Evolutionary conservation across 1,140 invertebrate genomes (phyloP).

Genomic region (Drosophila albomicans): DNA sequence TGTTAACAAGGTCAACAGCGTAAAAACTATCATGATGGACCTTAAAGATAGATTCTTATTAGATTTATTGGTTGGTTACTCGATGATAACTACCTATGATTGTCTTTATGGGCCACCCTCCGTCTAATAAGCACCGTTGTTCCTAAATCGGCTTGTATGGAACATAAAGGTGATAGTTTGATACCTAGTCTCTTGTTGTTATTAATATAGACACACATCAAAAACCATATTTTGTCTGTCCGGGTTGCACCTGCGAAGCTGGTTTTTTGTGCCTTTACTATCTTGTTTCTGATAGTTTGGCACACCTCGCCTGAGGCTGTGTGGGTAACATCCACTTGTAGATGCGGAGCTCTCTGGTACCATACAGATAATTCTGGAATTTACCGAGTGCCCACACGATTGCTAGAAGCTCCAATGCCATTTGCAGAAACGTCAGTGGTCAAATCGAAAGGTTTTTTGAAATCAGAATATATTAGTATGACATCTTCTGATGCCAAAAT

Average conservation of each 20-base stretch:
- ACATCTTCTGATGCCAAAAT: no score
- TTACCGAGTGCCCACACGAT: conserved; percentile 1
- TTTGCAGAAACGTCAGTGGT: conserved; percentile 39
- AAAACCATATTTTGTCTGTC: no score
- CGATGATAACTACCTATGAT: not conserved
- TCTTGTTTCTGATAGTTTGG: not conserved
- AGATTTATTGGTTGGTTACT: not conserved
- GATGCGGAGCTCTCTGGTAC: not conserved
- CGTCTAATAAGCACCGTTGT: no score
- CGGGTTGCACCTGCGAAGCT: not conserved
- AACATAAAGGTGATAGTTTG: no score
- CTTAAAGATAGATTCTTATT: not conserved
- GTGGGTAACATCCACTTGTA: not conserved
- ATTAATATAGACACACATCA: not conserved
- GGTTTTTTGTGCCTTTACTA: not conserved
- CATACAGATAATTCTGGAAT: conserved; percentile 1
- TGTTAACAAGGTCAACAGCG: not conserved
- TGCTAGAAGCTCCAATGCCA: conserved; percentile 7
- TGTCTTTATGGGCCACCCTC: no score
- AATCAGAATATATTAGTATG: conserved; percentile 13
- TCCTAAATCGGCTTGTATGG: no score
- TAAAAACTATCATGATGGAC: not conserved
- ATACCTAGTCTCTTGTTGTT: not conserved
- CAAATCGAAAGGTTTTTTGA: conserved; percentile 9
- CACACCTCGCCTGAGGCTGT: not conserved